These are phyloP conservation scores for Oscheius sp. DNA, from an alignment of 2,888 invertebrate genomes.

Conservation along the genomic window DNA sequence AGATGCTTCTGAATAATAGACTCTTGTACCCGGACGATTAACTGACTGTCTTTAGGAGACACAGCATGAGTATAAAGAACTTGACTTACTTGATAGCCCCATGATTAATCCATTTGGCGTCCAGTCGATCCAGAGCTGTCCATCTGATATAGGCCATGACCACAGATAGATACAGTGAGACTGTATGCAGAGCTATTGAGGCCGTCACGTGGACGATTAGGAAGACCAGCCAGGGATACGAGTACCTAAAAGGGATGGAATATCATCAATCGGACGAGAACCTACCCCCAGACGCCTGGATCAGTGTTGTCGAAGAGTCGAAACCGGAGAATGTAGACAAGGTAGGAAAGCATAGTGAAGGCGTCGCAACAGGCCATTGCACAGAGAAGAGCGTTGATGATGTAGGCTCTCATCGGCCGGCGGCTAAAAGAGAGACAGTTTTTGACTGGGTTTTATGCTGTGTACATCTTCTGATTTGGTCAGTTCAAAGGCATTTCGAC, in stretches of 20 bases:
- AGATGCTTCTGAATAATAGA: slow-evolving; percentile 62
- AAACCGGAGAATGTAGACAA: slow-evolving; percentile 69
- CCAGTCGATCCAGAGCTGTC: slow-evolving; percentile 59
- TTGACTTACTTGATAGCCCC: slow-evolving; percentile 49
- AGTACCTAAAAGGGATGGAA: slow-evolving; percentile 43
- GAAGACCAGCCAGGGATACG: slow-evolving; percentile 60
- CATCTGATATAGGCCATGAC: slow-evolving; percentile 70
- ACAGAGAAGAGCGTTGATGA: slow-evolving; percentile 57
- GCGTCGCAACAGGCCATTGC: slow-evolving; percentile 71
- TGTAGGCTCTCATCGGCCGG: slow-evolving; percentile 56
- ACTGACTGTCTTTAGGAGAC: too few relatives aligned
- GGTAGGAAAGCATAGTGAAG: slow-evolving; percentile 69
- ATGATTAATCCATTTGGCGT: slow-evolving; percentile 64
- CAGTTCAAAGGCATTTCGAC: too few relatives aligned
- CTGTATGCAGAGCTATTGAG: slow-evolving; percentile 70
- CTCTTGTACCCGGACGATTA: background rate
- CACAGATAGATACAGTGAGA: slow-evolving; percentile 68
- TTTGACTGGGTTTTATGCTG: too few relatives aligned
- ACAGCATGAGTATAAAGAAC: background rate
- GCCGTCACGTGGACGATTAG: slow-evolving; percentile 60
- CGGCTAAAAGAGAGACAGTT: slow-evolving; percentile 40
- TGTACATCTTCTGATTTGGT: too few relatives aligned
- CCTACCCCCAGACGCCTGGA: slow-evolving; percentile 38
- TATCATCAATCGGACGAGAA: background rate
- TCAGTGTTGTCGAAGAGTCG: slow-evolving; percentile 51